Base-by-base conservation (phyloP, 92 coral and sea anemone species). In the Zoanthus sansibaricus region DNA sequence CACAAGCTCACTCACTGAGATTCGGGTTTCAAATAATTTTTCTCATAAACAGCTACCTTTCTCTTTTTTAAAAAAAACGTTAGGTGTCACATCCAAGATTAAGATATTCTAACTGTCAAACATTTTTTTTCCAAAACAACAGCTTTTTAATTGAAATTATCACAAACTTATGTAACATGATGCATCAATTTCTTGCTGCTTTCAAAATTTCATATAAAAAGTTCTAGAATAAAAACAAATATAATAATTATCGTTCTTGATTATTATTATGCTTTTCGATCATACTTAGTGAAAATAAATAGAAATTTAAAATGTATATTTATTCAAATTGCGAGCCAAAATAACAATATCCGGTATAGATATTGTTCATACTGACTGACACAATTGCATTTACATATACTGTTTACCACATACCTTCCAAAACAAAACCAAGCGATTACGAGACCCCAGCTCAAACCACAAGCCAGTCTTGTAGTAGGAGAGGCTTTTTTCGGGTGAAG, bases 391-490 rank as follows among this genome's bases (percentile, higher is more conserved):
- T 64, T 32, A 69, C 21, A 62, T 16, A 62, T 14, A 42, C 1
- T 13, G 14, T 16, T 21, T 31, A 32, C 10, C 20, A 45, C 75
- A 11, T 66, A 80, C 85, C 85, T 80, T 80, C 85, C 85, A 48
- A 80, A 80, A 55, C 85, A 64, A 25, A 80, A 46, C 85, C 85
- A 80, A 13, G 85, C 74, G 20, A 80, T 64, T 46, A 12, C 85
- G 18, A 80, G 59, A 64, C 85, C 85, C 75, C 85, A 80, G 46
- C 25, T 32, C 7, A 80, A 17, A 1, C 75, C 85, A 12, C 15
- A n/a, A 11, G n/a, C 21, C 46, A 80, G 64, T 1, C 85, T 70
- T 9, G 47, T 42, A 6, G 85, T 18, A 14, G 85, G 11, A 3
- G 85, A 66, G 6, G 47, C 85, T 80, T 30, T 80, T 70, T 66